Evolutionary conservation across 2,888 invertebrate species (phyloP).

Genomic region (Blastobasis lacticolella): DNA sequence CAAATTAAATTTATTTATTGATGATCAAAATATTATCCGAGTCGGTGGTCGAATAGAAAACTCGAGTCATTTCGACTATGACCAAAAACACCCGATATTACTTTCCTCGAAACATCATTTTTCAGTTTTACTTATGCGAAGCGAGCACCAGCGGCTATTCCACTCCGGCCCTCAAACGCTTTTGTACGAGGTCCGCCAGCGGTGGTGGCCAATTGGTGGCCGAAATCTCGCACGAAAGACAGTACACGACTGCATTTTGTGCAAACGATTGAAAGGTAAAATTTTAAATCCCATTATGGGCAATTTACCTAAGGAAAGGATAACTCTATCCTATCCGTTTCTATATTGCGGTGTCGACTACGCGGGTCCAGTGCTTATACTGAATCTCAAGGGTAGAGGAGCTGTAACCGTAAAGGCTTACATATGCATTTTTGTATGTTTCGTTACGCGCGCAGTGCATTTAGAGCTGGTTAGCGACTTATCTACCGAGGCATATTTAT

Average conservation of each 20-base stretch:
- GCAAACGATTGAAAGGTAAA: constrained; percentile 3
- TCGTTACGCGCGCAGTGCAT: constrained; percentile 1
- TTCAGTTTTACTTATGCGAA: background rate
- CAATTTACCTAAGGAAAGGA: constrained; percentile 6
- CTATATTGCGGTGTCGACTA: constrained; percentile 6
- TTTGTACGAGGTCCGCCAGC: constrained; percentile 2
- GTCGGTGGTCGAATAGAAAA: constrained; percentile 10
- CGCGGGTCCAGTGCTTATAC: constrained; percentile 9
- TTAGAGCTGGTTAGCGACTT: constrained; percentile 10
- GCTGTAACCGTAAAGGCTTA: constrained; percentile 5
- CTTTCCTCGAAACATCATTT: constrained; percentile 6
- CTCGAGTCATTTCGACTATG: constrained; percentile 3
- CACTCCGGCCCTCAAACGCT: constrained; percentile 10
- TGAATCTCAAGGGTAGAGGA: constrained; percentile 9
- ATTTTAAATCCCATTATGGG: constrained; percentile 10
- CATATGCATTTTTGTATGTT: constrained; percentile 14
- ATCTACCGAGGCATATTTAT: constrained; percentile 4
- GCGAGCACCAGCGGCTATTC: background rate
- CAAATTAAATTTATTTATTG: background rate
- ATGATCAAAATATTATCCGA: constrained; percentile 4
- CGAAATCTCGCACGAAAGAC: constrained; percentile 5
- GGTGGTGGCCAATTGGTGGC: constrained; percentile 8
- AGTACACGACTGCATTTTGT: constrained; percentile 1
- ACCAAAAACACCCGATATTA: constrained; percentile 11
- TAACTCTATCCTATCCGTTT: constrained; percentile 6